Percentiles rank a stretch among this genome's conserved stretches.
Conservation (phyloP, 2,113 vertebrate species). For the Hepsetus odoe region DNA sequence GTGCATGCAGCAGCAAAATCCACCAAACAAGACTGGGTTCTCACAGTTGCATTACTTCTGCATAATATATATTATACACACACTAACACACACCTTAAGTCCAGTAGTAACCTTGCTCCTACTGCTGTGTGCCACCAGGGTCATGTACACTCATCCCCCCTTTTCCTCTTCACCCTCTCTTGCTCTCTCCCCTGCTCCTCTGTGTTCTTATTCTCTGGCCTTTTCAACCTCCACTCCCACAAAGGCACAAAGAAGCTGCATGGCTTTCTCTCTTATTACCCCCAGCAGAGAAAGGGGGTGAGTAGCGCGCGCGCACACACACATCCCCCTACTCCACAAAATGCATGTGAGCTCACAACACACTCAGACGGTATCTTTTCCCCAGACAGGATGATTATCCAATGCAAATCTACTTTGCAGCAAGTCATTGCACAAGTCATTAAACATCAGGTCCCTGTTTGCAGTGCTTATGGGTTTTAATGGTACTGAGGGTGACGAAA, state of each 20-base stretch:
- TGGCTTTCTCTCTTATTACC: conserved; percentile 55
- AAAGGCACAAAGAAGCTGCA: conserved; percentile 72
- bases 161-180: not conserved
- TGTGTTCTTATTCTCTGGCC: conserved; percentile 65
- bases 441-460: not conserved
- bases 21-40: conserved; percentile 23
- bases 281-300: conserved; percentile 51
- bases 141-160: conserved; percentile 25
- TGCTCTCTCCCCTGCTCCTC: conserved; percentile 31
- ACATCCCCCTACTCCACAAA: not conserved
- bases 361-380: not conserved
- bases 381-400: too few relatives aligned
- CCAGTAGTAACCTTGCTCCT: conserved; percentile 64
- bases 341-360: not conserved
- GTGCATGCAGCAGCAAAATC: too few relatives aligned
- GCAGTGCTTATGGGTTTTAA: not conserved
- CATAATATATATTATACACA: conserved; percentile 11
- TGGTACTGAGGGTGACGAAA: not conserved
- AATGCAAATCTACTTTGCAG: not conserved
- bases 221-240: conserved; percentile 71
- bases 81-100: conserved; percentile 14
- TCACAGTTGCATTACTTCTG: conserved; percentile 34
- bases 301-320: conserved; percentile 30
- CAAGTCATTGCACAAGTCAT: not conserved
- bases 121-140: conserved; percentile 50